These are phyloP conservation scores for Marcusenius ussheri DNA, from an alignment of 2,113 vertebrate species.

Conservation along the genomic window DNA sequence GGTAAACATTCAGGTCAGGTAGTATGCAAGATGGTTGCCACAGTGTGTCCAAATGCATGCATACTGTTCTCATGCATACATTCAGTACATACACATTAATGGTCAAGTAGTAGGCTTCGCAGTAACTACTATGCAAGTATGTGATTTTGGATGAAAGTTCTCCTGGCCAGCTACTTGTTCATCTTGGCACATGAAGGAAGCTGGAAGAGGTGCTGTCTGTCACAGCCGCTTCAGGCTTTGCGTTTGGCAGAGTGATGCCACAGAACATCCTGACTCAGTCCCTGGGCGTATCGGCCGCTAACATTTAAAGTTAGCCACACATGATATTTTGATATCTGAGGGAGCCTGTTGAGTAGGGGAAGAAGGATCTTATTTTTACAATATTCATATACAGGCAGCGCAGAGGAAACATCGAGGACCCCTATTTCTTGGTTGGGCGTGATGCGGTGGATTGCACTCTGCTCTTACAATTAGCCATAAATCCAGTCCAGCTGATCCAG, in stretches of 20 bases:
- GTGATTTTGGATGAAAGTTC: not conserved
- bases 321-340: not conserved
- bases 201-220: not conserved
- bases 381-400: not conserved
- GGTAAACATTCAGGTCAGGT: not conserved
- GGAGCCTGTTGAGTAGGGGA: not conserved
- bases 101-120: not conserved
- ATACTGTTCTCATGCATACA: not conserved
- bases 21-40: not conserved
- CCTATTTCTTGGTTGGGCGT: not conserved
- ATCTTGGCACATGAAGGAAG: not conserved
- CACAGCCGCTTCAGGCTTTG: not conserved
- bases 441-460: not conserved
- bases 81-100: not conserved
- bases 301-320: not conserved
- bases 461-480: not conserved
- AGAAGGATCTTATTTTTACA: not conserved
- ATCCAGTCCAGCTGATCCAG: not conserved
- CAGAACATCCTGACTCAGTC: not conserved
- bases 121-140: not conserved
- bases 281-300: not conserved
- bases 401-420: not conserved
- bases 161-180: not conserved
- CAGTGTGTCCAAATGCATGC: not conserved
- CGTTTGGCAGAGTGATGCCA: not conserved